Percentiles rank a stretch among this genome's conserved stretches.
Evolutionary conservation across 1,140 invertebrate genomes (phyloP).

Genomic region (Penaeus indicus): DNA sequence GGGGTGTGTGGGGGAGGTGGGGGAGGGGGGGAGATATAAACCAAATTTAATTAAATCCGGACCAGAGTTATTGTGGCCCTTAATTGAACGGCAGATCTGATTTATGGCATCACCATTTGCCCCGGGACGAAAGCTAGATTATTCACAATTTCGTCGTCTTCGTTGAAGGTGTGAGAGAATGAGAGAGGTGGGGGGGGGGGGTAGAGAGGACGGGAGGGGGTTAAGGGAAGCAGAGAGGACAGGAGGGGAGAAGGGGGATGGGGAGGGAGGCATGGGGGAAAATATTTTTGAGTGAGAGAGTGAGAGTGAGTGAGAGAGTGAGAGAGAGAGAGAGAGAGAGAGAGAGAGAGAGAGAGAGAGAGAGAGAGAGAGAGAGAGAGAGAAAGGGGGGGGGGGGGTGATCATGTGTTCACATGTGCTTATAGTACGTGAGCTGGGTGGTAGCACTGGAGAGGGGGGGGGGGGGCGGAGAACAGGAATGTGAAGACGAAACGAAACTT

Average conservation of each 20-base stretch:
- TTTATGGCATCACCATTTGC: slow-evolving; percentile 47
- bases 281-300: not conserved
- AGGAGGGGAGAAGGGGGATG: not conserved
- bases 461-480: too few species aligned
- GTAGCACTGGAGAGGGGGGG: too few species aligned
- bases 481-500: too few species aligned
- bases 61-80: slow-evolving; percentile 52
- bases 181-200: not conserved
- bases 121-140: not conserved
- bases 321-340: not conserved
- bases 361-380: not conserved
- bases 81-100: slow-evolving; percentile 57
- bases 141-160: slow-evolving; percentile 50
- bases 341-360: not conserved
- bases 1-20: not conserved
- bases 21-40: slow-evolving; percentile 39
- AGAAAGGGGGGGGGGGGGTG: not conserved
- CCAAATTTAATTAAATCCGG: slow-evolving; percentile 59
- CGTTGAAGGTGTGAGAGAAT: slow-evolving; percentile 19
- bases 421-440: too few species aligned
- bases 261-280: not conserved
- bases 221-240: not conserved
- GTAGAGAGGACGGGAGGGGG: not conserved
- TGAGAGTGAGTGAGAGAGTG: not conserved
- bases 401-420: too few species aligned